Percentiles rank a stretch among this genome's conserved stretches.
Evolutionary conservation across 2,888 invertebrate species (phyloP).

Genomic region (Hydrotaea cyrtoneurina): DNA sequence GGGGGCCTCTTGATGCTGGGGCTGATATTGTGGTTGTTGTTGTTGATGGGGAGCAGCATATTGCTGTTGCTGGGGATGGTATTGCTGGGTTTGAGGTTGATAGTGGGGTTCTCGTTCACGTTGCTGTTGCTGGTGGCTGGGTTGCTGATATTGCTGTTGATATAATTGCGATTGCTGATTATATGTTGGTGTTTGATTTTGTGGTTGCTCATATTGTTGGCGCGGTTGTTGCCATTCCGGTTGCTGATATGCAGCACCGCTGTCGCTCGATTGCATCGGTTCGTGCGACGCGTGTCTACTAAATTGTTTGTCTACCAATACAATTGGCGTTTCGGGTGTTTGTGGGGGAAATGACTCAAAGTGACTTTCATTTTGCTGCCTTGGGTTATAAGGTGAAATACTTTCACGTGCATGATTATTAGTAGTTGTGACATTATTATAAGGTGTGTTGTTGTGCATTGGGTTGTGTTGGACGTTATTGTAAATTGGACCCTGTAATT

Average conservation of each 20-base stretch:
- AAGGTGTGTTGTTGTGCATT: slow-evolving; percentile 52
- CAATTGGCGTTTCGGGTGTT: slow-evolving; percentile 67
- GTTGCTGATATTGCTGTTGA: slow-evolving; percentile 56
- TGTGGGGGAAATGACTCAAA: slow-evolving; percentile 67
- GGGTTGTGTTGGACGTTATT: slow-evolving; percentile 73
- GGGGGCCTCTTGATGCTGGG: slow-evolving; percentile 41
- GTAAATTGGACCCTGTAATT: slow-evolving; percentile 76
- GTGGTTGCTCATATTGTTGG: slow-evolving; percentile 57
- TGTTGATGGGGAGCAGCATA: slow-evolving; percentile 62
- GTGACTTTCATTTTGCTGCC: slow-evolving; percentile 49
- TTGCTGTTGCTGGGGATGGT: slow-evolving; percentile 30
- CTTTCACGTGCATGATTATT: slow-evolving; percentile 48
- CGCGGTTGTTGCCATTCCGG: slow-evolving; percentile 58
- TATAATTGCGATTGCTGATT: slow-evolving; percentile 40
- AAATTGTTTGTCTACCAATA: slow-evolving; percentile 71
- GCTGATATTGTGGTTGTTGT: slow-evolving; percentile 64
- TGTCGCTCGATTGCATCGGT: slow-evolving; percentile 60
- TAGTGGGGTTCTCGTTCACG: slow-evolving; percentile 59
- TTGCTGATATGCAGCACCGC: slow-evolving; percentile 35
- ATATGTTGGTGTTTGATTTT: slow-evolving; percentile 8
- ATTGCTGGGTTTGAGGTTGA: slow-evolving; percentile 33
- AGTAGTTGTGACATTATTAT: slow-evolving; percentile 45
- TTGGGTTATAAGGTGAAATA: slow-evolving; percentile 58
- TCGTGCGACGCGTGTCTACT: slow-evolving; percentile 75
- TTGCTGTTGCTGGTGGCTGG: slow-evolving; percentile 65